Conservation (phyloP, 2,888 invertebrate genomes). For the Cerastis rubricosa region DNA sequence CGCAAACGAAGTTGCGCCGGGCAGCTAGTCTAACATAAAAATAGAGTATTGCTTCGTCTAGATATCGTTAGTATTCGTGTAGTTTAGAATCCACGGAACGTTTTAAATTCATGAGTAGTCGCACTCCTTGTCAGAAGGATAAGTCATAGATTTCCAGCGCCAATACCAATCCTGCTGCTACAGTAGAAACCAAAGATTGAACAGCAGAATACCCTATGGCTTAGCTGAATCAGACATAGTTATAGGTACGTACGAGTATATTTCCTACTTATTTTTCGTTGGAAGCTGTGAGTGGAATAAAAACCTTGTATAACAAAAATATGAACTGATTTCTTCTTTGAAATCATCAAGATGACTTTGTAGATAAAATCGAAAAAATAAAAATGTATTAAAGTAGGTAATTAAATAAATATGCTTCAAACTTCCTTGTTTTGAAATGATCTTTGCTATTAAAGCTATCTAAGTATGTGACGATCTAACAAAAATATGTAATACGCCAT, state of each 20-base stretch:
- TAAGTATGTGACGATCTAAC: background rate
- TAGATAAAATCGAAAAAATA: slow-evolving; percentile 22
- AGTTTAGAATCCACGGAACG: background rate
- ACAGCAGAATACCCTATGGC: slow-evolving; percentile 2
- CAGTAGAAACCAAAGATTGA: slow-evolving; percentile 1
- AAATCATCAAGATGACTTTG: slow-evolving; percentile 41
- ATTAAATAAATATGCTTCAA: background rate
- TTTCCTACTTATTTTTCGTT: background rate
- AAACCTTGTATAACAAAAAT: slow-evolving; percentile 22
- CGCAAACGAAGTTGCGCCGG: too few relatives aligned
- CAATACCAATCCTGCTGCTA: background rate
- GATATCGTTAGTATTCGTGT: background rate
- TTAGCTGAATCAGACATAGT: slow-evolving; percentile 1
- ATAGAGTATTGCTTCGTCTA: background rate
- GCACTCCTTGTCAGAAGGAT: background rate
- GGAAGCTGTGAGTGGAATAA: background rate
- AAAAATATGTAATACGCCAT: background rate
- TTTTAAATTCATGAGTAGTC: background rate
- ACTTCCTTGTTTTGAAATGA: too few relatives aligned
- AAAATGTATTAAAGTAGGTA: background rate
- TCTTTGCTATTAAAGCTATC: background rate
- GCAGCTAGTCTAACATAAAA: too few relatives aligned
- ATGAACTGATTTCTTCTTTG: slow-evolving; percentile 3
- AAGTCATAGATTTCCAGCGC: background rate
- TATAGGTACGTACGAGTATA: background rate